Conservation (phyloP, 2,797 vertebrate species). For the Ibycter americanus region DNA sequence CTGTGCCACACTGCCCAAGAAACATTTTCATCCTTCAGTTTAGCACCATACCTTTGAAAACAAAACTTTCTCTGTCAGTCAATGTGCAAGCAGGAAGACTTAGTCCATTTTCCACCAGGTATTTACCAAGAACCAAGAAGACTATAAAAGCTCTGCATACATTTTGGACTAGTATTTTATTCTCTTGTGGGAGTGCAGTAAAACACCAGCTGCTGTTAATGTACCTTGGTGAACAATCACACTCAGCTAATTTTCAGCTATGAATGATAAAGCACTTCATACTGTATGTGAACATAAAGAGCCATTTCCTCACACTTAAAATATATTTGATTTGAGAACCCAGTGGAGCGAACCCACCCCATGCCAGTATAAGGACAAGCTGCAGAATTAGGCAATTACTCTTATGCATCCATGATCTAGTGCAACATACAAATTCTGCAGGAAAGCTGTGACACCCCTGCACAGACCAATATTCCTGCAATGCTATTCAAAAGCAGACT, state of each 20-base stretch:
- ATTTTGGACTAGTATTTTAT: slow-evolving; percentile 7
- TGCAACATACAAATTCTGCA: neutral
- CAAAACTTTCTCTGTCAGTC: neutral
- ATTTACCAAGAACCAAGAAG: slow-evolving; percentile 11
- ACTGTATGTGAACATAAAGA: slow-evolving; percentile 62
- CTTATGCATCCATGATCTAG: neutral
- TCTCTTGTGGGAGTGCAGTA: slow-evolving; percentile 22
- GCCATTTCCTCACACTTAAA: slow-evolving; percentile 58
- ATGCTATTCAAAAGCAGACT: neutral
- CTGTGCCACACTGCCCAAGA: neutral
- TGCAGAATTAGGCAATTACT: neutral
- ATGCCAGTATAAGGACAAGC: neutral
- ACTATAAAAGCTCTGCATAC: slow-evolving; percentile 6
- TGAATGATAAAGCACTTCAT: slow-evolving; percentile 68
- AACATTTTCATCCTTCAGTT: neutral
- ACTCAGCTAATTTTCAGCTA: slow-evolving; percentile 60
- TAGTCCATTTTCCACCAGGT: neutral
- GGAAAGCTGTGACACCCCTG: neutral
- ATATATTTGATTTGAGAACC: slow-evolving; percentile 46
- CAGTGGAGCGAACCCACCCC: neutral
- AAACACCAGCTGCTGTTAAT: slow-evolving; percentile 62
- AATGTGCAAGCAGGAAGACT: neutral
- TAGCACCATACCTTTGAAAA: neutral
- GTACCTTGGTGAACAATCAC: slow-evolving; percentile 65
- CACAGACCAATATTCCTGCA: neutral